These are phyloP conservation scores for Aplocera efformata DNA, from an alignment of 2,888 invertebrate species.

Conservation along the genomic window DNA sequence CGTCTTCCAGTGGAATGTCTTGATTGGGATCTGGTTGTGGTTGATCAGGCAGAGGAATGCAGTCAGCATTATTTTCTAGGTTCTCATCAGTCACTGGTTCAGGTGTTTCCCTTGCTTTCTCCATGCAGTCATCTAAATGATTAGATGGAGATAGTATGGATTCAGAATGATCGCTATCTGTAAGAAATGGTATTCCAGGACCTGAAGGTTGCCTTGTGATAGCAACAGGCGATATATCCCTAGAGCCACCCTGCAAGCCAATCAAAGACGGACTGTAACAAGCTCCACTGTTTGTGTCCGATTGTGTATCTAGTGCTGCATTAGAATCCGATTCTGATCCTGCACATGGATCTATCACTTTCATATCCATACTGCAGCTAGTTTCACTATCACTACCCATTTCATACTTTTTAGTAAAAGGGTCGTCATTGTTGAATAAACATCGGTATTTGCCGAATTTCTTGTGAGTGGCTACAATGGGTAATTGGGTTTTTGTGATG, in stretches of 20 bases:
- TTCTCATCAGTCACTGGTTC: slow-evolving; percentile 20
- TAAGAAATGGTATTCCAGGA: slow-evolving; percentile 27
- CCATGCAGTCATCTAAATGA: slow-evolving; percentile 20
- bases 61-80: slow-evolving; percentile 20
- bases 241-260: slow-evolving; percentile 38
- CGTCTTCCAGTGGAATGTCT: slow-evolving; percentile 49
- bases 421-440: slow-evolving; percentile 65
- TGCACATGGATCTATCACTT: slow-evolving; percentile 63
- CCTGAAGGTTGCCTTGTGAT: slow-evolving; percentile 19
- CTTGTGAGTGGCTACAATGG: slow-evolving; percentile 69
- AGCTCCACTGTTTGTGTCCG: slow-evolving; percentile 55
- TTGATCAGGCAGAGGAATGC: slow-evolving; percentile 22
- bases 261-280: slow-evolving; percentile 49
- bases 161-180: slow-evolving; percentile 26
- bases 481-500: slow-evolving; percentile 43
- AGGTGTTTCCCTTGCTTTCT: slow-evolving; percentile 20
- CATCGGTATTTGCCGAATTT: slow-evolving; percentile 81
- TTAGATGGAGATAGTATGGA: slow-evolving; percentile 12
- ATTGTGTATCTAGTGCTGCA: slow-evolving; percentile 58
- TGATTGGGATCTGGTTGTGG: slow-evolving; percentile 29
- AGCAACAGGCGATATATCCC: slow-evolving; percentile 49
- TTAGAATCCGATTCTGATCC: slow-evolving; percentile 76
- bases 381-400: slow-evolving; percentile 76
- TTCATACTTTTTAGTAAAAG: slow-evolving; percentile 59
- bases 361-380: slow-evolving; percentile 69